Evolutionary conservation across 2,113 vertebrate genomes (phyloP).

Genomic region (Felis catus): F.catus_Fca126_mat1.0 CM031419.1:86898501-86899000

Average conservation of each 20-base stretch:
- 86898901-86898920: neutral
- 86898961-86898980: slow-evolving; percentile 6
- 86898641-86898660: neutral
- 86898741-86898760: neutral
- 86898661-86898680: neutral
- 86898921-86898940: neutral
- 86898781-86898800: neutral
- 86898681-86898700: neutral
- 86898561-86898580: neutral
- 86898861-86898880: neutral
- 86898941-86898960: neutral
- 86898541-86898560: neutral
- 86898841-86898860: slow-evolving; percentile 14
- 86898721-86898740: neutral
- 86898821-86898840: neutral
- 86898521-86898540: neutral
- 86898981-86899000: neutral
- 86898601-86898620: neutral
- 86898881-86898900: neutral
- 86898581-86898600: neutral
- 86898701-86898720: neutral
- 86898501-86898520: neutral
- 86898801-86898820: neutral
- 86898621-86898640: neutral
- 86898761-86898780: neutral